Evolutionary conservation across 2,113 vertebrate species (phyloP), one percentile per base, ranked within the genome.

Genomic region (Mellivora capensis): DNA sequence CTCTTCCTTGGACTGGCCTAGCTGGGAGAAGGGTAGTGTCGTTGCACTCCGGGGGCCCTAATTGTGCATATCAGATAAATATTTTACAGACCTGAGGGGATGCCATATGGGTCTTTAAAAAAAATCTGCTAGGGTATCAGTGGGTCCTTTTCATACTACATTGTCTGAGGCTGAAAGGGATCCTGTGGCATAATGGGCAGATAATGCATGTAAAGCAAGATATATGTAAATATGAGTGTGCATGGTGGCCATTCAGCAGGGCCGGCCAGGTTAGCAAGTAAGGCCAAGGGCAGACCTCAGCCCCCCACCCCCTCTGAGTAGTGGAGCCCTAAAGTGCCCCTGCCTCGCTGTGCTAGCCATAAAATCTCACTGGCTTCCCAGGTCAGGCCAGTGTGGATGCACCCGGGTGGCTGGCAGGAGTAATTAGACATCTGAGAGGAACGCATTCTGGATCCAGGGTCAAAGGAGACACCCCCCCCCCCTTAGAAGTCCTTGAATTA

Each of bases 401-500:
- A 98, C 90, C 77, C 71, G 79, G 76, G 87, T 87, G 96, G 92
- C 97, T 87, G 87, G 59, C 82, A 98, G 61, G 71, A 97, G 97
- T 98, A 98, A 98, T 98, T 97, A 98, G 96, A 57, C 95, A 97
- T 98, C 98, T 98, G 83, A 98, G 90, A 97, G 79, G 93, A 97
- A 90, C 94, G 84, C 87, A 97, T 97, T 98, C 98, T 97, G 2
- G 77, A 96, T 91, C 83, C 21, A 27, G 44, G 98, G 98, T 98
- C 98, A 99, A 86, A 98, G 98, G 96, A 92, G 95, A 96, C 94
- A 79, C 76, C 95, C 90, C 89, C 52, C 6, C 81, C 76, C 95
- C 91, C 89, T 98, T 97, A 98, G 98, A 99, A 99, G 98, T 97
- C 98, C 95, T 87, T 95, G 98, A 98, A 98, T 98, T 98, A 98